A percentile compares a stretch with the other conserved stretches of the same genome.
Conservation (phyloP, 2,797 vertebrate species). For the Pipistrellus nathusii region DNA sequence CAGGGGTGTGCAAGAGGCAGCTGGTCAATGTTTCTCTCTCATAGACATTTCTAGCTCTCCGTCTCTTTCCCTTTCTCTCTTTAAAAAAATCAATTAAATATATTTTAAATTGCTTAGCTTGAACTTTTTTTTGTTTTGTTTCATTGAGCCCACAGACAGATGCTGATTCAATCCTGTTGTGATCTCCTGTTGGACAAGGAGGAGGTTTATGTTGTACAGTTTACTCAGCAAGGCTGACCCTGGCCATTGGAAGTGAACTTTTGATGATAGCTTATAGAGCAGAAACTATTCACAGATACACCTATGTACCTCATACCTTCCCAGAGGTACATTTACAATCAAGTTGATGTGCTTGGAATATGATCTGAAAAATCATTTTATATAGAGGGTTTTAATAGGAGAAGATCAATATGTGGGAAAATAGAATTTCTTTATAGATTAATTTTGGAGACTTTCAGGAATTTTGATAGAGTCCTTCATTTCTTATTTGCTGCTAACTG, state of each 20-base stretch:
- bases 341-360: background rate
- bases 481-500: background rate
- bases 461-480: fast-evolving
- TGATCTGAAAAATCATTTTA: background rate
- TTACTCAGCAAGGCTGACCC: background rate
- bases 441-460: background rate
- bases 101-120: background rate
- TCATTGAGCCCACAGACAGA: background rate
- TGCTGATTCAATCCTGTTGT: background rate
- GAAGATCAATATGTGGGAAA: background rate
- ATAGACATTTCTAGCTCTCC: too few relatives aligned
- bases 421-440: background rate
- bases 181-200: background rate
- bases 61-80: too few relatives aligned
- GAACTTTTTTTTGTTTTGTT: too few relatives aligned
- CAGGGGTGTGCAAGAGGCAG: too few relatives aligned
- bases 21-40: too few relatives aligned
- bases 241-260: background rate
- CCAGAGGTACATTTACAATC: background rate
- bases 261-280: background rate
- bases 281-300: background rate
- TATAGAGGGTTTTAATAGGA: background rate
- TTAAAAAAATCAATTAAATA: too few relatives aligned
- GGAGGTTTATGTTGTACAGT: background rate
- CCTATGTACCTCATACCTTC: background rate